A percentile compares a stretch with the other conserved stretches of the same genome.
These are phyloP conservation scores for Drosophila seclusa DNA, from an alignment of 2,888 invertebrate species.

Conservation along the genomic window DNA sequence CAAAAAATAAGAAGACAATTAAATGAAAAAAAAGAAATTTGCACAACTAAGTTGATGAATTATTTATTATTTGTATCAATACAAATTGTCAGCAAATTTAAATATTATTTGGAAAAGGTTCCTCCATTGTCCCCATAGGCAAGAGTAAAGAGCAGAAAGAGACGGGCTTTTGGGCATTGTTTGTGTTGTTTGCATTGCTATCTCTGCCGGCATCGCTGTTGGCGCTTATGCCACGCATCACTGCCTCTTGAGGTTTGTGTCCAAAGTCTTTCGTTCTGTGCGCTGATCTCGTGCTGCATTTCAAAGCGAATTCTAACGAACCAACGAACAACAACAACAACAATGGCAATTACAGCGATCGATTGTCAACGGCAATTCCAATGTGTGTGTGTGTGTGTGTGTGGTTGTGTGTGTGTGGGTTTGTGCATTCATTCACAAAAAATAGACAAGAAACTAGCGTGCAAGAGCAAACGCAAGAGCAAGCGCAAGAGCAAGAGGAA, in stretches of 20 bases:
- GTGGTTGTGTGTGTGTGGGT: neutral
- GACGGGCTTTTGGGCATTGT: neutral
- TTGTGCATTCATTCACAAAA: conserved; percentile 31
- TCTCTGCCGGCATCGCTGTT: conserved; percentile 1
- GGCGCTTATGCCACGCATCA: conserved; percentile 49
- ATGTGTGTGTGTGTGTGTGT: conserved; percentile 2
- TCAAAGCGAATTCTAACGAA: conserved; percentile 34
- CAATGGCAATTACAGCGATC: conserved; percentile 13
- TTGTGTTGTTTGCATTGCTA: neutral
- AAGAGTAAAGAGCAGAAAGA: neutral
- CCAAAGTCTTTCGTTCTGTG: conserved; percentile 72
- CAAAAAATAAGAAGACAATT: neutral
- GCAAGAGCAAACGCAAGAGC: neutral
- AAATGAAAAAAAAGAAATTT: neutral
- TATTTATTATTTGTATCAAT: neutral
- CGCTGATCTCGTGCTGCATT: conserved; percentile 71
- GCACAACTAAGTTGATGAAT: neutral
- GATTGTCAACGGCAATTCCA: conserved; percentile 15
- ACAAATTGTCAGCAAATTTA: neutral
- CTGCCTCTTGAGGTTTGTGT: conserved; percentile 63
- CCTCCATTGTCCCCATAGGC: neutral
- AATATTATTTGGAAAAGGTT: neutral
- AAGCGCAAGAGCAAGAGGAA: neutral
- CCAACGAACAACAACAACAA: conserved; percentile 21
- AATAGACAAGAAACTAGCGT: conserved; percentile 4